These are phyloP conservation scores for Grapholita molesta DNA, from an alignment of 1,140 invertebrate species.

Conservation along the genomic window DNA sequence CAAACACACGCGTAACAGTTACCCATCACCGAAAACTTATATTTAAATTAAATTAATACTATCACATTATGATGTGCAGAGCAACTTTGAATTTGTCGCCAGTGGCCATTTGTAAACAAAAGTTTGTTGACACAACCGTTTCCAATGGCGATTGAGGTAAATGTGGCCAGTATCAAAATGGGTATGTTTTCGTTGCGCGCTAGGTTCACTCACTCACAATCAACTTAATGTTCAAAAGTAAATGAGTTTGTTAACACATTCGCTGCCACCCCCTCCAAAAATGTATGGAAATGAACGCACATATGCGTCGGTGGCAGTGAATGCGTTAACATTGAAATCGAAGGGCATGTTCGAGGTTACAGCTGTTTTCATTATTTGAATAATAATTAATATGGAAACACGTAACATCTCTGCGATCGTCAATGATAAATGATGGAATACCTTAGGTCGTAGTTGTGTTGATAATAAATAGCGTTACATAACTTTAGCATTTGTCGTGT, in stretches of 20 bases:
- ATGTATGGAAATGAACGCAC: too few species aligned
- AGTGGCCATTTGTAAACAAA: constrained; percentile 66
- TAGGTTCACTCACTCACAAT: background rate
- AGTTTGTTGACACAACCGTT: constrained; percentile 72
- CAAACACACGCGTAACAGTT: constrained; percentile 58
- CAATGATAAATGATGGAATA: background rate
- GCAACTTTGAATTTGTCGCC: constrained; percentile 60
- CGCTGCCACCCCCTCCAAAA: too few species aligned
- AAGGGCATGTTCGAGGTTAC: constrained; percentile 35
- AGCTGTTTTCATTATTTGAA: constrained; percentile 30
- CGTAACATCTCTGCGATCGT: background rate
- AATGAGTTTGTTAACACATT: background rate
- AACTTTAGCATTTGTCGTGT: too few species aligned
- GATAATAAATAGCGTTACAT: too few species aligned
- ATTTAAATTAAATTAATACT: constrained; percentile 11
- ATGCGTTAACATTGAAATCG: background rate
- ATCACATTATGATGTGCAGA: constrained; percentile 31
- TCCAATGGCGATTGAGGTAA: constrained; percentile 61
- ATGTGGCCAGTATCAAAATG: constrained; percentile 57
- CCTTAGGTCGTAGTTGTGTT: too few species aligned
- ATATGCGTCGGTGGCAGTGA: too few species aligned
- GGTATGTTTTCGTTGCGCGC: constrained; percentile 10
- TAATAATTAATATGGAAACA: constrained; percentile 4
- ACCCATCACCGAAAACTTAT: constrained; percentile 47
- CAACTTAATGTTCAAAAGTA: background rate